phyloP scores from a whole-genome alignment of 2,888 invertebrate species.

The Andrena dorsata region DNA sequence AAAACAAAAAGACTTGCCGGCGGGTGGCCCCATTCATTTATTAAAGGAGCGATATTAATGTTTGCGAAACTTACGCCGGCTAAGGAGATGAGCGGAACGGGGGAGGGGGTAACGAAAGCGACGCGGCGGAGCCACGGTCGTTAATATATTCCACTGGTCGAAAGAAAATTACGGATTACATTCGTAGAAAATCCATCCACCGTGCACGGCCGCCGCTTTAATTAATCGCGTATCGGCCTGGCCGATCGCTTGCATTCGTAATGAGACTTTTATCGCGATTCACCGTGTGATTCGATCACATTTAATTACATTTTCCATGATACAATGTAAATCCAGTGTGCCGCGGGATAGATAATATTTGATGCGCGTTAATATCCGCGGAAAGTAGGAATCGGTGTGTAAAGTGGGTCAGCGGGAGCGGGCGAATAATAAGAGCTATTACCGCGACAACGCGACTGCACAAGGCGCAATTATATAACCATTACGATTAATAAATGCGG shows the following conservation, averaged over 20 bases:
- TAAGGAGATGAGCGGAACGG: neutral
- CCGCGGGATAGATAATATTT: slow-evolving; percentile 38
- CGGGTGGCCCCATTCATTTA: slow-evolving; percentile 41
- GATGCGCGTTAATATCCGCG: slow-evolving; percentile 34
- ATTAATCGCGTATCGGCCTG: slow-evolving; percentile 50
- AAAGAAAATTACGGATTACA: slow-evolving; percentile 40
- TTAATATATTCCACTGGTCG: slow-evolving; percentile 38
- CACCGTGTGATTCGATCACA: slow-evolving; percentile 49
- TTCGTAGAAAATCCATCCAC: slow-evolving; percentile 11
- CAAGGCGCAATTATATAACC: slow-evolving; percentile 57
- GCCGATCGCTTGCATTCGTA: slow-evolving; percentile 21
- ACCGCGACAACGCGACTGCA: slow-evolving; percentile 22
- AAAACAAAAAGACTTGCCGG: neutral
- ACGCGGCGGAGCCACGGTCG: neutral
- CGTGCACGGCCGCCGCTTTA: slow-evolving; percentile 35
- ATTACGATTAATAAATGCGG: slow-evolving; percentile 64
- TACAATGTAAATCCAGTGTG: slow-evolving; percentile 23
- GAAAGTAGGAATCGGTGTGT: slow-evolving; percentile 25
- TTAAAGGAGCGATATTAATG: slow-evolving; percentile 51
- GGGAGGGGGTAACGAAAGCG: neutral
- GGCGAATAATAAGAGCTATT: slow-evolving; percentile 40
- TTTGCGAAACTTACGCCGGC: slow-evolving; percentile 45
- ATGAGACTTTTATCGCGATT: slow-evolving; percentile 46
- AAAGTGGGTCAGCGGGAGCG: slow-evolving; percentile 27
- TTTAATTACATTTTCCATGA: neutral